These are phyloP conservation scores for Mormyrus proboscirostris DNA, from an alignment of 2,797 vertebrate species.

Conservation along the genomic window DNA sequence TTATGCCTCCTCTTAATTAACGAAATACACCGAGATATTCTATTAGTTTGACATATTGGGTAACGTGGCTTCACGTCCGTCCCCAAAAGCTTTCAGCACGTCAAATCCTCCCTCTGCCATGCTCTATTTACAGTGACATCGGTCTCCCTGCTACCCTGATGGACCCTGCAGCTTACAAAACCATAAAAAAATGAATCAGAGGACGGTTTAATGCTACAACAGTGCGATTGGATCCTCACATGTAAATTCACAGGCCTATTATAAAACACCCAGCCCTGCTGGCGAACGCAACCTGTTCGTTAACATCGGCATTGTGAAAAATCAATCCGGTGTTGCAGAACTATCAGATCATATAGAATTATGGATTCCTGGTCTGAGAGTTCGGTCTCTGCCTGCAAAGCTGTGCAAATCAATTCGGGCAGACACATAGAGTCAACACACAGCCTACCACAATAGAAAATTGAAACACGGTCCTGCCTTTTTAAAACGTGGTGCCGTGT, in stretches of 20 bases:
- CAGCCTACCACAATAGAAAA: slow-evolving; percentile 75
- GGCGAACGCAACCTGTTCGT: slow-evolving; percentile 67
- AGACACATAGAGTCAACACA: slow-evolving; percentile 83
- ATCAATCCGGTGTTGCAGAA: slow-evolving; percentile 82
- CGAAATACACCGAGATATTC: not conserved
- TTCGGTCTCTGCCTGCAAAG: slow-evolving; percentile 80
- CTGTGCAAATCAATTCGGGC: slow-evolving; percentile 89
- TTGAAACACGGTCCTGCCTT: slow-evolving; percentile 63
- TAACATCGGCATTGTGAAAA: slow-evolving; percentile 72
- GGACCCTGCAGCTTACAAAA: slow-evolving; percentile 7
- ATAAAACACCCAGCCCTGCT: not conserved
- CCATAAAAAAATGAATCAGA: slow-evolving; percentile 31
- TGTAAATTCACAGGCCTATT: slow-evolving; percentile 11
- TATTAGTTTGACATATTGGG: not conserved
- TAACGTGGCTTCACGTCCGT: not conserved
- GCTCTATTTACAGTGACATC: not conserved
- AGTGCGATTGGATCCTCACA: slow-evolving; percentile 18
- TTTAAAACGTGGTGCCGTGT: slow-evolving; percentile 65
- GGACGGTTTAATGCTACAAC: slow-evolving; percentile 43
- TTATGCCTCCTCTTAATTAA: not conserved
- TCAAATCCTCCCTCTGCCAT: not conserved
- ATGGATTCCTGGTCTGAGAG: slow-evolving; percentile 81
- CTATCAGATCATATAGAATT: slow-evolving; percentile 87
- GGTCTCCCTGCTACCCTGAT: not conserved
- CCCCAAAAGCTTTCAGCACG: not conserved